These are phyloP conservation scores for Alethe castanea DNA, from an alignment of 2,113 vertebrate genomes.

Conservation along the genomic window DNA sequence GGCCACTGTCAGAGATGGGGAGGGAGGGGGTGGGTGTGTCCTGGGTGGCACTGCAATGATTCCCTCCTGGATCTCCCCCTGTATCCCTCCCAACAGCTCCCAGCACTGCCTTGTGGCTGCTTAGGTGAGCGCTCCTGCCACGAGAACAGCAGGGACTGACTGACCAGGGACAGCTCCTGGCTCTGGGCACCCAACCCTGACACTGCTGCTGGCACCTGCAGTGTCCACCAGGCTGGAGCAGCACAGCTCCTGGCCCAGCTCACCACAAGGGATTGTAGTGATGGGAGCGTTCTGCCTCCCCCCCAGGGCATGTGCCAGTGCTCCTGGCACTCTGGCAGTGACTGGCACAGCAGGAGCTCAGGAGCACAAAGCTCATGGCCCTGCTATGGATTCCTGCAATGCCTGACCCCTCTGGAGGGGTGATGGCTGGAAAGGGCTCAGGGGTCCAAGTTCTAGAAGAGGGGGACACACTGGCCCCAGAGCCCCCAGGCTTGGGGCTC, in stretches of 20 bases:
- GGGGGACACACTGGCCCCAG: fast-evolving
- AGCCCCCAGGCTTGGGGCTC: neutral
- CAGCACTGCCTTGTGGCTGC: fast-evolving
- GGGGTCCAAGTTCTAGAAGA: neutral
- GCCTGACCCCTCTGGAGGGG: neutral
- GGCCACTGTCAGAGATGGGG: neutral
- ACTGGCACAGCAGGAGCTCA: fast-evolving
- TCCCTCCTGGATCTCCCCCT: neutral
- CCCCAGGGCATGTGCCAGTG: fast-evolving
- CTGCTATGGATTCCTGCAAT: neutral
- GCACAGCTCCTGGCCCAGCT: neutral
- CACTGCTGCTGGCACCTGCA: fast-evolving
- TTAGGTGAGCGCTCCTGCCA: neutral
- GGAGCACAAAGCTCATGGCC: neutral
- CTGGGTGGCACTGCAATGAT: fast-evolving
- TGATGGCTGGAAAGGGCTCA: neutral
- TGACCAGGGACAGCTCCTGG: neutral
- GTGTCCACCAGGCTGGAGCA: neutral
- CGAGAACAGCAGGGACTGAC: fast-evolving
- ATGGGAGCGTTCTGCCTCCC: neutral
- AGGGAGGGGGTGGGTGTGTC: neutral
- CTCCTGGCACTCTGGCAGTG: neutral
- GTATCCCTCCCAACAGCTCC: fast-evolving
- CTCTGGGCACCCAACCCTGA: neutral
- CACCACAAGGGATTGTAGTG: neutral